Evolutionary conservation across 2,113 vertebrate species (phyloP).

Genomic region (Ochotona curzoniae): DNA sequence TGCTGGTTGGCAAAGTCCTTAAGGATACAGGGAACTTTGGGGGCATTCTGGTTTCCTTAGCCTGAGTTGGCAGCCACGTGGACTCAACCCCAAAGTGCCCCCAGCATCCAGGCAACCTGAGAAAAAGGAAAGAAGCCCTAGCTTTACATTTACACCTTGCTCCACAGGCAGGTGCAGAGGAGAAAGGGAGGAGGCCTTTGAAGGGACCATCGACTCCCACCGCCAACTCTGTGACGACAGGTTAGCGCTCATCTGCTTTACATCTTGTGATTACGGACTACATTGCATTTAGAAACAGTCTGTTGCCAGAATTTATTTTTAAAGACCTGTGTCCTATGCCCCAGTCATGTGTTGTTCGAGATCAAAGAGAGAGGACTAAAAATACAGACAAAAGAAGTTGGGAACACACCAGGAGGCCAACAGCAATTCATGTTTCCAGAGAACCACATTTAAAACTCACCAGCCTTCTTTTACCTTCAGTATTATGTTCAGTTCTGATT

Average conservation of each 20-base stretch:
- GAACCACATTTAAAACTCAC: not conserved
- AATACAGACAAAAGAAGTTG: not conserved
- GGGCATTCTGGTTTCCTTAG: not conserved
- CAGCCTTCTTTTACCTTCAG: not conserved
- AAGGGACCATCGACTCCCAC: not conserved
- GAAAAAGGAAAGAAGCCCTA: not conserved
- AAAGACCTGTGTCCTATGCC: not conserved
- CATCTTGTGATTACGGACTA: not conserved
- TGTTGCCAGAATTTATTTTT: constrained; percentile 2
- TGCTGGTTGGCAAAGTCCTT: not conserved
- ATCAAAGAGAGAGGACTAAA: not conserved
- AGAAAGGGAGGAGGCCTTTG: rapidly evolving
- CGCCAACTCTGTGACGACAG: not conserved
- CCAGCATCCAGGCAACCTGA: not conserved
- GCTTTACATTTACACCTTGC: not conserved
- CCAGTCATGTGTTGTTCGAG: not conserved
- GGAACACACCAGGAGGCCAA: not conserved
- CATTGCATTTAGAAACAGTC: constrained; percentile 5
- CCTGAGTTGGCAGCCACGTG: not conserved
- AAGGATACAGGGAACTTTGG: not conserved
- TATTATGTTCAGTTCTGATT: not conserved
- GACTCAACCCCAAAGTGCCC: no score
- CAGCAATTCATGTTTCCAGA: not conserved
- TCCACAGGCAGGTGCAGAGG: not conserved
- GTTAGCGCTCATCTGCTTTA: not conserved